Evolutionary conservation across 2,113 vertebrate genomes (phyloP), one percentile per base, ranked within the genome.

Genomic region (Petrocephalus zakoni): DNA sequence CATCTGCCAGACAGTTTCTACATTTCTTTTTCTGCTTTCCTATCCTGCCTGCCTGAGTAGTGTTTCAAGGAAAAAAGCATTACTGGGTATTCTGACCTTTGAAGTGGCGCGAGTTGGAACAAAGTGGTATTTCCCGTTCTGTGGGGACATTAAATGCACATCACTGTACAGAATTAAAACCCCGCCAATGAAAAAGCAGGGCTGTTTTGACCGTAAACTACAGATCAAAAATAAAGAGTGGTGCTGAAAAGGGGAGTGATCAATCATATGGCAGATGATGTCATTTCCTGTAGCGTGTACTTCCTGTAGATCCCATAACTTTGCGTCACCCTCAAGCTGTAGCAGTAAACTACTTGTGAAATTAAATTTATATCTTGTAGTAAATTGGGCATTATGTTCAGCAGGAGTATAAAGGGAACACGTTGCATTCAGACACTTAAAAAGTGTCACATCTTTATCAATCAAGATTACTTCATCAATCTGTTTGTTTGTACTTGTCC

Each of bases 91-190:
- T 56, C 21, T 68, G 58, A 87, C 42, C 58, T 68, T 68, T 68
- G 86, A 87, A 87, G 46, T 47, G 61, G 22, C 15, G 17, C 25
- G 22, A 47, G 9, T 11, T 68, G 56, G 42, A 87, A 29, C 15
- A 86, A 86, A 86, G 52, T 86, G 29, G 42, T 37, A 56, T 42
- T 56, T 58, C 52, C 53, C 7, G 34, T 8, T 86, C 19, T 53
- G 7, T 34, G 53, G 85, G 55, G 29, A 37, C 87, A 87, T 87
- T 88, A 88, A 88, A 75, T 75, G 25, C 8, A 51, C 64, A 55
- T 78, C 51, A 75, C 72, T 52, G 25, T 29, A 29, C 25, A 78
- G 22, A 52, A 87, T 61, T 87, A 46, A 87, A 53, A 55, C 25
- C 83, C n/a, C 5, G 17, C 82, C 22, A 2, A 5, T 85, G 49